Percentiles rank a stretch among this genome's conserved stretches.
Conservation (phyloP, 2,797 vertebrate genomes). For the Antennarius maculatus region DNA sequence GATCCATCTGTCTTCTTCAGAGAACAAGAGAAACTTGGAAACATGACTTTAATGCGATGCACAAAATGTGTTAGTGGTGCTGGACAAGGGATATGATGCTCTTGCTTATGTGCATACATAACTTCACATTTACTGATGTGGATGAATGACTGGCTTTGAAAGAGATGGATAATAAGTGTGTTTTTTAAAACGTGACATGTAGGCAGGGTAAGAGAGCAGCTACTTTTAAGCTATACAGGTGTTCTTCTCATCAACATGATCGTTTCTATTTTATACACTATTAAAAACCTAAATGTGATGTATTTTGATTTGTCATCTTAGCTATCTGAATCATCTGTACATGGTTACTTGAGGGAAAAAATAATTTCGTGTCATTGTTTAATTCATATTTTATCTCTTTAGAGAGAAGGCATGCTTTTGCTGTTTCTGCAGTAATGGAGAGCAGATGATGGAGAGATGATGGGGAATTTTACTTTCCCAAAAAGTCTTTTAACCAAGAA, state of each 20-base stretch:
- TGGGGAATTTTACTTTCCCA: constrained; percentile 42
- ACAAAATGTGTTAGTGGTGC: constrained; percentile 6
- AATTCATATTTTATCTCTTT: constrained; percentile 46
- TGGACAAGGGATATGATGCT: constrained; percentile 34
- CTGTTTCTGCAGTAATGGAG: constrained; percentile 53
- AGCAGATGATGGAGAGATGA: constrained; percentile 64
- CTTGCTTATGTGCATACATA: constrained; percentile 25
- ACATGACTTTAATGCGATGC: constrained; percentile 25
- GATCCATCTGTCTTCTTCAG: constrained; percentile 27
- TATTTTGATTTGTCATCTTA: neutral
- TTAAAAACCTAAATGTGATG: neutral
- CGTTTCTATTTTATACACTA: neutral
- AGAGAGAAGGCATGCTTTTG: constrained; percentile 29
- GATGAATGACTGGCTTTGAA: constrained; percentile 50
- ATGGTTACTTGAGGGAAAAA: constrained; percentile 4
- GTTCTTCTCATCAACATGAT: constrained; percentile 5
- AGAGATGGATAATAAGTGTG: constrained; percentile 50
- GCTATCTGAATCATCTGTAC: constrained; percentile 29
- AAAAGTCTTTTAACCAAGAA: constrained; percentile 36
- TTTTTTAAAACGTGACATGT: constrained; percentile 1
- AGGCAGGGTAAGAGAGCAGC: constrained; percentile 10
- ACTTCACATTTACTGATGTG: constrained; percentile 55
- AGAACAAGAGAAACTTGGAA: constrained; percentile 35
- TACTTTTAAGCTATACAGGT: constrained; percentile 9
- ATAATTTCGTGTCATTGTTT: constrained; percentile 25